phyloP scores from a whole-genome alignment of 2,797 vertebrate species.

The Eulemur coronatus region DNA sequence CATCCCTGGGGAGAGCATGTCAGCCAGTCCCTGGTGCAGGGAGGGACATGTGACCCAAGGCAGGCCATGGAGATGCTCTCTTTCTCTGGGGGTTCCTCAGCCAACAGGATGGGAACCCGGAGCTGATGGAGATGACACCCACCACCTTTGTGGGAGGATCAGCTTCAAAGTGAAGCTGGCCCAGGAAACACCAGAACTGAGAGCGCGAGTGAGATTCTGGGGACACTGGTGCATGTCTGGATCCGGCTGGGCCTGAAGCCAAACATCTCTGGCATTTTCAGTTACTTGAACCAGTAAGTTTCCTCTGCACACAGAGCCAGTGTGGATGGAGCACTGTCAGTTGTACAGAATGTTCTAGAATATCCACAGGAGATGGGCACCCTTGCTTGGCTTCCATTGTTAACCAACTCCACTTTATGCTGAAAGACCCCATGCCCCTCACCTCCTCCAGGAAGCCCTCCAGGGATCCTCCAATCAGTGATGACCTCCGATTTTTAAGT shows the following conservation, averaged over 20 bases:
- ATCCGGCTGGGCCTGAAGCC: neutral
- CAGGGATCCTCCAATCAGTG: neutral
- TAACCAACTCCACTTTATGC: neutral
- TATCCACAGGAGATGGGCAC: neutral
- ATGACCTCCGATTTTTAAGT: neutral
- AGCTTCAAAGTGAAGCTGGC: fast-evolving
- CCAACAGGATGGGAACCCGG: neutral
- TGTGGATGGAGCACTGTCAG: fast-evolving
- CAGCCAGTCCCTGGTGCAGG: neutral
- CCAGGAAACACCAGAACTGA: no score
- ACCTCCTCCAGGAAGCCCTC: neutral
- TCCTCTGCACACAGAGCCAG: no score
- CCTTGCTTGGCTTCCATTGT: neutral
- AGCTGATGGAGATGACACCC: neutral
- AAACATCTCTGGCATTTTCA: neutral
- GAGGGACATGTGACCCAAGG: neutral
- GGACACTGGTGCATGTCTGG: neutral
- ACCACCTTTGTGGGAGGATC: neutral
- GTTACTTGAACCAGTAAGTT: neutral
- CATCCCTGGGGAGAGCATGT: neutral
- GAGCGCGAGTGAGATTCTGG: neutral
- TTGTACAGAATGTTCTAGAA: neutral
- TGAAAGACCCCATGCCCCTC: neutral
- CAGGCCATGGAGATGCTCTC: neutral
- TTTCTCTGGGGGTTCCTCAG: neutral